A percentile compares a stretch with the other conserved stretches of the same genome.
Conservation (phyloP, 2,797 vertebrate genomes). For the Gobio occitaniae region DNA sequence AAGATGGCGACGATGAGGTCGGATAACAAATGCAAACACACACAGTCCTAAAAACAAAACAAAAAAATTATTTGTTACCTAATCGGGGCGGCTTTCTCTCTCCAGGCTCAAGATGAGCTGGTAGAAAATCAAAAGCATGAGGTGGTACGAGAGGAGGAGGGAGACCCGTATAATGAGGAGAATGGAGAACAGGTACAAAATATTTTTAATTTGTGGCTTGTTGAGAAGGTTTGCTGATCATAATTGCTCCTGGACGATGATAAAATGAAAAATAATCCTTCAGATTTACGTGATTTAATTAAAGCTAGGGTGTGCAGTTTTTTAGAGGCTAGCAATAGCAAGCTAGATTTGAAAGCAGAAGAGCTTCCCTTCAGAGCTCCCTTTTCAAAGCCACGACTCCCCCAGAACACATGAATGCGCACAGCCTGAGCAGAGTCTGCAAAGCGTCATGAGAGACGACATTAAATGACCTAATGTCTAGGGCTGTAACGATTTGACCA, state of each 20-base stretch:
- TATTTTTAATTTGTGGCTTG: background rate
- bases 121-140: conserved; percentile 86
- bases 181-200: conserved; percentile 85
- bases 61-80: background rate
- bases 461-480: background rate
- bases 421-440: no score
- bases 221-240: background rate
- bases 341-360: background rate
- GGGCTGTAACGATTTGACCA: no score
- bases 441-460: background rate
- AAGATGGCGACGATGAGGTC: conserved; percentile 96
- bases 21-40: conserved; percentile 20
- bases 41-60: background rate
- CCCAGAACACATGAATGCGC: background rate
- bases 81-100: background rate
- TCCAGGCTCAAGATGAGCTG: conserved; percentile 90
- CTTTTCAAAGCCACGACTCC: background rate
- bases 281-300: background rate
- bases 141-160: conserved; percentile 83
- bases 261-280: background rate
- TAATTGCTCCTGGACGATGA: background rate
- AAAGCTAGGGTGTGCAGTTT: background rate
- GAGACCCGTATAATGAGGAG: conserved; percentile 88
- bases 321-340: background rate
- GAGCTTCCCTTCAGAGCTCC: background rate